These are phyloP conservation scores for Conus ventricosus DNA, from an alignment of 1,140 invertebrate species.

Conservation along the genomic window DNA sequence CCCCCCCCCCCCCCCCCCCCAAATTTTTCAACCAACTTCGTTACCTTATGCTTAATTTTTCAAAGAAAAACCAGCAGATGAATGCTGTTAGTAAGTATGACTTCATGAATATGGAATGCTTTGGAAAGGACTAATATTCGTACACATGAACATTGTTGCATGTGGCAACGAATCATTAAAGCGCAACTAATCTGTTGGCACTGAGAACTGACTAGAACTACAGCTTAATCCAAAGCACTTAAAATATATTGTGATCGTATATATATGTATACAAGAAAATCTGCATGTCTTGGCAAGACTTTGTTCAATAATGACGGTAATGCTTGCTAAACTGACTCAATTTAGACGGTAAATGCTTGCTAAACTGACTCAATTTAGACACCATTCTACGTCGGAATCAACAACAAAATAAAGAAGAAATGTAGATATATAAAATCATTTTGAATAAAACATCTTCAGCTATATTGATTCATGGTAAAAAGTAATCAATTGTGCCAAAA, in stretches of 20 bases:
- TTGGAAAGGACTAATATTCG: neutral
- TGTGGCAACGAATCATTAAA: neutral
- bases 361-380: neutral
- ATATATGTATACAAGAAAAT: neutral
- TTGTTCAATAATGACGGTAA: neutral
- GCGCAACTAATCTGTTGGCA: neutral
- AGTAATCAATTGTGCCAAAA: neutral
- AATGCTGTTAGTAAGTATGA: too few relatives aligned
- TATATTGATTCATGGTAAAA: neutral
- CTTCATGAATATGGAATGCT: too few relatives aligned
- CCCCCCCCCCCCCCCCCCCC: too few relatives aligned
- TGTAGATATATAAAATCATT: neutral
- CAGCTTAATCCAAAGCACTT: neutral
- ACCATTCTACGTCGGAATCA: neutral
- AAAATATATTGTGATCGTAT: neutral
- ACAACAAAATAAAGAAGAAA: neutral
- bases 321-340: neutral
- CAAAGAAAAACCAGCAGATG: too few relatives aligned
- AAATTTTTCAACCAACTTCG: too few relatives aligned
- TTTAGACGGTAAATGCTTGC: neutral
- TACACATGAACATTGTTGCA: neutral
- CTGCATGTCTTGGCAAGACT: neutral
- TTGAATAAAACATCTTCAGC: neutral
- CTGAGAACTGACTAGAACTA: slow-evolving; percentile 3
- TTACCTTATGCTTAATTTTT: too few relatives aligned